Evolutionary conservation across 2,888 invertebrate genomes (phyloP).

Genomic region (Phytoseiulus persimilis): DNA sequence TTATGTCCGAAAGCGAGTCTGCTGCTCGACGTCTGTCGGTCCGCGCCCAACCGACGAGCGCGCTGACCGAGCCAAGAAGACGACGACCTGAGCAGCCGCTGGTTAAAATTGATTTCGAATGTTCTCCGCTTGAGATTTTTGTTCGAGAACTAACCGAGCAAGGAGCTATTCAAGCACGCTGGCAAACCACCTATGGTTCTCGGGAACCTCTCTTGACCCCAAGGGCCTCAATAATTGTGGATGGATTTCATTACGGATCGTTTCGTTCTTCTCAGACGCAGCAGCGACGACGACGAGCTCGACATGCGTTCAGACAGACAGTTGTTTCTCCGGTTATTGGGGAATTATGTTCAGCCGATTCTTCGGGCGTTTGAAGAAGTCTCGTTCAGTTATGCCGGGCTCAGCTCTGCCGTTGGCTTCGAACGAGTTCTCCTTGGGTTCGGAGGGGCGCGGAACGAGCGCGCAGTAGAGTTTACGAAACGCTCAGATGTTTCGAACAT

Average conservation of each 20-base stretch:
- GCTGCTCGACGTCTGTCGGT: not conserved
- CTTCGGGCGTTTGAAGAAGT: not conserved
- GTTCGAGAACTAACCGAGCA: not conserved
- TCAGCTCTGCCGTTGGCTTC: no score
- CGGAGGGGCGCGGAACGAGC: no score
- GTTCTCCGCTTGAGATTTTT: slow-evolving; percentile 5
- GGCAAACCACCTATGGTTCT: not conserved
- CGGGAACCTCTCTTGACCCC: not conserved
- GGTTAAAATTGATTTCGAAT: slow-evolving; percentile 5
- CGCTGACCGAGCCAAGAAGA: not conserved
- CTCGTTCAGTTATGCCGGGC: not conserved
- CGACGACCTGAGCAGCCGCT: not conserved
- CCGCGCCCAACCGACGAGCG: not conserved
- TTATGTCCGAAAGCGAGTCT: not conserved
- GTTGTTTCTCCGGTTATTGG: not conserved
- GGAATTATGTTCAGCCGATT: not conserved
- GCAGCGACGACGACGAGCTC: not conserved
- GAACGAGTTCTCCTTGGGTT: no score
- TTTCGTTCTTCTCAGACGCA: not conserved
- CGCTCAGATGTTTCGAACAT: not conserved
- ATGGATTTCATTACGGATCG: slow-evolving; percentile 5
- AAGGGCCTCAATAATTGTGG: not conserved
- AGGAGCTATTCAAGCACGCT: not conserved
- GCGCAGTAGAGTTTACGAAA: not conserved
- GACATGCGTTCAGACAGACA: not conserved